Evolutionary conservation across 2,113 vertebrate genomes (phyloP).

Genomic region (Trogon melanurus): DNA sequence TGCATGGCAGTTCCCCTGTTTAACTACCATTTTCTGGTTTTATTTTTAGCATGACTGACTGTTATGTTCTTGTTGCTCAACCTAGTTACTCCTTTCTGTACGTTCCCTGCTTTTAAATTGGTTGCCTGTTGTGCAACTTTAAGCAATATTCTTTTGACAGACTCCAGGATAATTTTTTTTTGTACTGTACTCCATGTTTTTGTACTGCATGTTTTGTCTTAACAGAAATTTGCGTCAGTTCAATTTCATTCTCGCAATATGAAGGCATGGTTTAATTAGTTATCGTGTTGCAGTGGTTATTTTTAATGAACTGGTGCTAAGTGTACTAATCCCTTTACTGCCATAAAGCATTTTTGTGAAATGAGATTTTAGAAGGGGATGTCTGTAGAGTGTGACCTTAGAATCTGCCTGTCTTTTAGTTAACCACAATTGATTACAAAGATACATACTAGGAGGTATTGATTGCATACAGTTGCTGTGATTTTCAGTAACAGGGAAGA

Average conservation of each 20-base stretch:
- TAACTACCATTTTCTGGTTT: not conserved
- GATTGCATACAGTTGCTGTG: not conserved
- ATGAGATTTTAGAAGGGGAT: not conserved
- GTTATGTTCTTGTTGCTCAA: not conserved
- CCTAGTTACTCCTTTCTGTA: not conserved
- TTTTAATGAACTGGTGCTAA: not conserved
- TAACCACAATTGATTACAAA: not conserved
- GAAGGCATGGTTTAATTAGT: not conserved
- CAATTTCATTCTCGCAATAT: not conserved
- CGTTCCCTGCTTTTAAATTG: not conserved
- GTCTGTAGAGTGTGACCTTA: not conserved
- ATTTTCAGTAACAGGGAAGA: not conserved
- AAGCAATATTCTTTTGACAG: not conserved
- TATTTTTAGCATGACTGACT: not conserved
- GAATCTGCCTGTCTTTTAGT: not conserved
- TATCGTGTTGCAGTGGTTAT: not conserved
- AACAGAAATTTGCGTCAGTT: not conserved
- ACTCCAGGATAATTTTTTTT: not conserved
- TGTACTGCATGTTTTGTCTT: not conserved
- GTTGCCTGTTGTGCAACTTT: not conserved
- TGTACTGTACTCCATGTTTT: not conserved
- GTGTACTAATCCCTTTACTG: not conserved
- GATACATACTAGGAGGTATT: not conserved
- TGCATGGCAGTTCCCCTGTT: slow-evolving; percentile 18
- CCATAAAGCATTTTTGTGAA: not conserved